Evolutionary conservation across 2,113 vertebrate species (phyloP).

Genomic region (Pitta sordida): DNA sequence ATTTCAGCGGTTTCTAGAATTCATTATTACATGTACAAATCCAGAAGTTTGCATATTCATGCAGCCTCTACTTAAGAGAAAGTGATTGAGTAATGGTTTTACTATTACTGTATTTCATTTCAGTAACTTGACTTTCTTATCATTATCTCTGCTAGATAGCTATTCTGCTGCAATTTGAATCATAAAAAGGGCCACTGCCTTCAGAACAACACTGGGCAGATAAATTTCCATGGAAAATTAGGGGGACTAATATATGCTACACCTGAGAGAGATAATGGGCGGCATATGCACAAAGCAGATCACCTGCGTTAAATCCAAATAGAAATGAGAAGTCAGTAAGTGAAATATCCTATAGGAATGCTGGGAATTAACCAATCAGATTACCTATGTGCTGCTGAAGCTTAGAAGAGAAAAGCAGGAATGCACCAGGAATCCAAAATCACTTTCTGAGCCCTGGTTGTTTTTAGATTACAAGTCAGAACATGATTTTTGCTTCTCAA

Average conservation of each 20-base stretch:
- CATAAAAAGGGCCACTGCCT: not conserved
- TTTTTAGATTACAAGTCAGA: not conserved
- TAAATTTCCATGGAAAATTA: not conserved
- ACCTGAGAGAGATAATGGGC: not conserved
- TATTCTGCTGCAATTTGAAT: not conserved
- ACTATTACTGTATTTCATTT: not conserved
- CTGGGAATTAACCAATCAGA: not conserved
- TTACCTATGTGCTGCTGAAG: not conserved
- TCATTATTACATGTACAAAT: not conserved
- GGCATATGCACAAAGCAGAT: not conserved
- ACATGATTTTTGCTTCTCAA: not conserved
- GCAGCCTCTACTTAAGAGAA: not conserved
- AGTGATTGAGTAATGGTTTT: not conserved
- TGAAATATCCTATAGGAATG: not conserved
- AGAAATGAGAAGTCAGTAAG: not conserved
- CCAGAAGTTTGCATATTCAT: not conserved
- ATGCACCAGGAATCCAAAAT: not conserved
- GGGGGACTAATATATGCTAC: not conserved
- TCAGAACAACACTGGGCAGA: not conserved
- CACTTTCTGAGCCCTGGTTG: accelerated
- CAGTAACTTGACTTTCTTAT: not conserved
- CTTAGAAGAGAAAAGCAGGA: not conserved
- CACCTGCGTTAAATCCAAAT: not conserved
- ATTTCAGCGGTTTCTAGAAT: not conserved
- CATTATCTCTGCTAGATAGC: not conserved